These are phyloP conservation scores for Capricornis sumatraensis DNA, from an alignment of 2,113 vertebrate species.

Conservation along the genomic window DNA sequence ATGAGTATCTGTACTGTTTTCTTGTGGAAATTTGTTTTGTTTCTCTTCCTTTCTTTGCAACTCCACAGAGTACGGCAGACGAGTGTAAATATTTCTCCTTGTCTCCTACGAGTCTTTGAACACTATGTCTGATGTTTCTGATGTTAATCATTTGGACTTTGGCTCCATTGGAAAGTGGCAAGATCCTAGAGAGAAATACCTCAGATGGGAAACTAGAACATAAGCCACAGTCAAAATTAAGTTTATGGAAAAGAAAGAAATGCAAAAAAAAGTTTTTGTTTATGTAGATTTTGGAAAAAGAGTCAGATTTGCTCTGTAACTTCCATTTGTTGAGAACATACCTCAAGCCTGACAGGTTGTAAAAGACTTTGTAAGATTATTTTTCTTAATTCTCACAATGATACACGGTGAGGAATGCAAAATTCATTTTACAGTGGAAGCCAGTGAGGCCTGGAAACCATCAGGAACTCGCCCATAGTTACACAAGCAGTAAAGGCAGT, in stretches of 20 bases:
- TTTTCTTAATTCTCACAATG: not conserved
- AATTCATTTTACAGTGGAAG: not conserved
- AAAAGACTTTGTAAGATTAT: not conserved
- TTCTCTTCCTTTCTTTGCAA: not conserved
- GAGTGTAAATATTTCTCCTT: not conserved
- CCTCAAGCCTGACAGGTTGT: not conserved
- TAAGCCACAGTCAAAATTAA: not conserved
- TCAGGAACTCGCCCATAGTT: rapidly evolving
- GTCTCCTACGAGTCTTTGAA: not conserved
- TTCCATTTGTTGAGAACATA: not conserved
- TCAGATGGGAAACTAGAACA: not conserved
- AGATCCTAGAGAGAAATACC: not conserved
- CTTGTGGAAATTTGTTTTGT: not conserved
- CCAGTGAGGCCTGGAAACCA: not conserved
- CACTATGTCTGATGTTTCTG: not conserved
- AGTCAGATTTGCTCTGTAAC: not conserved
- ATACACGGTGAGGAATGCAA: no score
- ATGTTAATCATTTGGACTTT: no score
- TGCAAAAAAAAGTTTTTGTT: not conserved
- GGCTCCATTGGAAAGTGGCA: not conserved
- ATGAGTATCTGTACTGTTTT: not conserved
- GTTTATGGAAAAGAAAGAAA: not conserved
- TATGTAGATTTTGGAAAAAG: not conserved
- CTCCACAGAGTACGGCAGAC: not conserved
- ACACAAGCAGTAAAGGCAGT: not conserved